Evolutionary conservation across 2,113 vertebrate species (phyloP).

Genomic region (Butorides virescens): DNA sequence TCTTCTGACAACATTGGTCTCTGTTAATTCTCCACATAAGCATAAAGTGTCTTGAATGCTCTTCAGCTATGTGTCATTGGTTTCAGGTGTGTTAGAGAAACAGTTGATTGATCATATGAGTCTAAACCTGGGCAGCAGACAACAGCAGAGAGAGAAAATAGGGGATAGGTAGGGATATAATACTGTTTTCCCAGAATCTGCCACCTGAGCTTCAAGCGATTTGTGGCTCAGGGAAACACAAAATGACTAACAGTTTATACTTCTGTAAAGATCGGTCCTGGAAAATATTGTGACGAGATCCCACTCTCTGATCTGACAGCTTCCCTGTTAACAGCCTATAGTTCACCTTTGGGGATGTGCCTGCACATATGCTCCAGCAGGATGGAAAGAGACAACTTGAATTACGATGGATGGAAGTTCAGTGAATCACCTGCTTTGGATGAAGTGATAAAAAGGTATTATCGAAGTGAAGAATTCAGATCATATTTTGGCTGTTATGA

Average conservation of each 20-base stretch:
- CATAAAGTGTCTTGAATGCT: background rate
- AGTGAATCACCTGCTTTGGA: background rate
- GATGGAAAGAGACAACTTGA: background rate
- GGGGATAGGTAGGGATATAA: background rate
- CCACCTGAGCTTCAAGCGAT: background rate
- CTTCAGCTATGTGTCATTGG: background rate
- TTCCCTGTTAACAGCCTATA: background rate
- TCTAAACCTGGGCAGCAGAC: background rate
- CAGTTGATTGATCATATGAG: background rate
- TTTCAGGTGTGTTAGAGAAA: background rate
- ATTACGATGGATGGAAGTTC: background rate
- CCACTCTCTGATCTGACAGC: background rate
- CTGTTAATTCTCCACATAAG: background rate
- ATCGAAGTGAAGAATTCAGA: background rate
- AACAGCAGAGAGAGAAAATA: background rate
- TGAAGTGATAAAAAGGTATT: background rate
- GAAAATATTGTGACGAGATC: background rate
- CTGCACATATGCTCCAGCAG: rapidly evolving
- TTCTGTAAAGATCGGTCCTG: background rate
- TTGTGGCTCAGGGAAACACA: background rate
- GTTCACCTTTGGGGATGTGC: background rate
- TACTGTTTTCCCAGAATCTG: background rate
- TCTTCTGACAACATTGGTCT: background rate
- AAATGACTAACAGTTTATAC: background rate
- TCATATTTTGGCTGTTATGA: background rate